Conservation (phyloP, 1,140 invertebrate species). For the Lordiphosa collinella region DNA sequence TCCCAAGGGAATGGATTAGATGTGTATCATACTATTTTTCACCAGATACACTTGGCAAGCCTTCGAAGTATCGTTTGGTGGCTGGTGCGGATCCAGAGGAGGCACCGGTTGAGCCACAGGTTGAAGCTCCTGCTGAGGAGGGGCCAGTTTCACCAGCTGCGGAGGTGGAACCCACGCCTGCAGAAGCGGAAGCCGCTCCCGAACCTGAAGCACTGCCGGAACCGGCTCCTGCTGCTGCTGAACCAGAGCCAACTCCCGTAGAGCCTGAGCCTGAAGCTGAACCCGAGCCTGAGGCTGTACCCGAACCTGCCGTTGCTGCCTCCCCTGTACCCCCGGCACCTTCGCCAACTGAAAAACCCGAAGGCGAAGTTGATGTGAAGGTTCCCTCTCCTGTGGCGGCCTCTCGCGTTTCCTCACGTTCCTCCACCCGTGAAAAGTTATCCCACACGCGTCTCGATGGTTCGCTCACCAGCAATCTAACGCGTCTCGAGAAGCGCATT, state of each 20-base stretch:
- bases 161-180: conserved; percentile 6
- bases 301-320: too few species aligned
- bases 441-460: conserved; percentile 20
- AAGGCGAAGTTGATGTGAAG: too few species aligned
- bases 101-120: neutral
- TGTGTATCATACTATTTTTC: neutral
- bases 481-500: conserved; percentile 39
- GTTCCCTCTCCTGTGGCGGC: neutral
- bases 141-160: conserved; percentile 1
- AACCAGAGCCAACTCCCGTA: neutral
- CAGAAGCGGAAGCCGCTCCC: neutral
- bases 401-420: conserved; percentile 24
- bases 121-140: neutral
- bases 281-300: conserved; percentile 1
- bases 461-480: conserved; percentile 14
- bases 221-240: neutral
- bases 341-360: too few species aligned
- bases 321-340: too few species aligned
- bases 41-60: conserved; percentile 20
- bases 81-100: conserved; percentile 51
- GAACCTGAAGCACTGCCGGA: neutral
- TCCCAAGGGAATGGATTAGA: neutral
- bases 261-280: neutral
- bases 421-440: conserved; percentile 14
- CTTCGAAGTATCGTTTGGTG: conserved; percentile 45